These are phyloP conservation scores for Toxonevra muliebris DNA, from an alignment of 2,888 invertebrate species.

Conservation along the genomic window DNA sequence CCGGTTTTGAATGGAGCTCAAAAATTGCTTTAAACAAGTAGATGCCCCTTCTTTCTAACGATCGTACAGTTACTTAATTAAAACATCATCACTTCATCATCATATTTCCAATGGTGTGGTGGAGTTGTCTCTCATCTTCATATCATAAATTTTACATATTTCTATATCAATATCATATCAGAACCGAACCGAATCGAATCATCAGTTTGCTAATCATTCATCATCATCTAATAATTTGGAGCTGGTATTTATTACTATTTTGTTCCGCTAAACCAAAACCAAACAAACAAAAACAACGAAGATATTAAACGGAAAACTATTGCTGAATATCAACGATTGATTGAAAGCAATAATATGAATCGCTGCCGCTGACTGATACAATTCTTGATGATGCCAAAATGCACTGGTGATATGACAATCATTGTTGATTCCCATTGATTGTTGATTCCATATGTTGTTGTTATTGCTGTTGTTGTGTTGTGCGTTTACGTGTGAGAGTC, in stretches of 20 bases:
- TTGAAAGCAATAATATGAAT: too few relatives aligned
- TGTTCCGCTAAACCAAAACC: constrained; percentile 35
- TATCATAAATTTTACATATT: constrained; percentile 18
- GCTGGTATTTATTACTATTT: constrained; percentile 28
- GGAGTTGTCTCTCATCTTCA: constrained; percentile 31
- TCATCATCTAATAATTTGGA: constrained; percentile 23
- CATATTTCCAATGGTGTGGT: constrained; percentile 59
- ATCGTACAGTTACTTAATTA: constrained; percentile 9
- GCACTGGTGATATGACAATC: too few relatives aligned
- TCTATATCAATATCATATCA: background rate
- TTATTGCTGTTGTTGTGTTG: constrained; percentile 20
- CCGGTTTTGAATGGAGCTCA: constrained; percentile 27
- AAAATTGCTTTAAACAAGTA: background rate
- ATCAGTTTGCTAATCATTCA: too few relatives aligned
- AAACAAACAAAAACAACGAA: constrained; percentile 8
- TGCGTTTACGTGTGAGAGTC: constrained; percentile 19
- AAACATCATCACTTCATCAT: constrained; percentile 22
- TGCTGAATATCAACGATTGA: background rate
- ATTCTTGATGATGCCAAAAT: too few relatives aligned
- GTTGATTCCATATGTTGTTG: background rate
- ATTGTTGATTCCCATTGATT: too few relatives aligned
- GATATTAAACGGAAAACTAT: background rate
- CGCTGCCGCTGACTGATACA: too few relatives aligned
- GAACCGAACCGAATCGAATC: too few relatives aligned
- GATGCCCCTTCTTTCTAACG: constrained; percentile 10